These are phyloP conservation scores for Synanthedon myopaeformis DNA, from an alignment of 2,888 invertebrate species.

Conservation along the genomic window DNA sequence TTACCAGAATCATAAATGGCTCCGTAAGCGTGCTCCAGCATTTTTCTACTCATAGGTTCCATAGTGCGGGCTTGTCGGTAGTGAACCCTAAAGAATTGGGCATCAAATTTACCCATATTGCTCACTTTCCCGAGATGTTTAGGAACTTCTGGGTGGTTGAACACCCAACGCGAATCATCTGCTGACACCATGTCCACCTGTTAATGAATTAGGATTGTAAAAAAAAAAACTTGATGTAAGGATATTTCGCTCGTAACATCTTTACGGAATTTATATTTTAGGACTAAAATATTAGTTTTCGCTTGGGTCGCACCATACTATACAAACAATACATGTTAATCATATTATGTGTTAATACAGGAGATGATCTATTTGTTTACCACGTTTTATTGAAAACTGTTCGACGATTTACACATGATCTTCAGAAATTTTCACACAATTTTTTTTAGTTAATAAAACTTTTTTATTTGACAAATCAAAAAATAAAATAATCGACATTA, in stretches of 20 bases:
- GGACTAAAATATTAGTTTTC: background rate
- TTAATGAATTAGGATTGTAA: background rate
- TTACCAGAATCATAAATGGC: constrained; percentile 26
- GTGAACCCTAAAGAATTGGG: constrained; percentile 75
- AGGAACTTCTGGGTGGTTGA: constrained; percentile 70
- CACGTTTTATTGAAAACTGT: too few species aligned
- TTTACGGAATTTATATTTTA: background rate
- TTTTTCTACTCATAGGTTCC: constrained; percentile 24
- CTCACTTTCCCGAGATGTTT: constrained; percentile 71
- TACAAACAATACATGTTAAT: background rate
- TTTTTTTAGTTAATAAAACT: too few species aligned
- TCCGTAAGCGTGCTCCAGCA: constrained; percentile 26
- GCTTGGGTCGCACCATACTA: background rate
- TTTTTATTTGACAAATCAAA: too few species aligned
- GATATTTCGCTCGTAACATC: background rate
- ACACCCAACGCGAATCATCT: constrained; percentile 74
- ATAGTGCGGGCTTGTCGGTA: constrained; percentile 24
- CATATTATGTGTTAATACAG: too few species aligned
- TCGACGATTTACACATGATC: too few species aligned
- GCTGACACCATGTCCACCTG: constrained; percentile 81
- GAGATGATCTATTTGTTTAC: too few species aligned
- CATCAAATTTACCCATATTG: constrained; percentile 72
- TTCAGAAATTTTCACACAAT: too few species aligned
- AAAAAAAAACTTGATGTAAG: background rate
- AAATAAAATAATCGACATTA: too few species aligned